These are phyloP conservation scores for Parasteatoda tepidariorum DNA, from an alignment of 1,140 invertebrate species.

Conservation along the genomic window DNA sequence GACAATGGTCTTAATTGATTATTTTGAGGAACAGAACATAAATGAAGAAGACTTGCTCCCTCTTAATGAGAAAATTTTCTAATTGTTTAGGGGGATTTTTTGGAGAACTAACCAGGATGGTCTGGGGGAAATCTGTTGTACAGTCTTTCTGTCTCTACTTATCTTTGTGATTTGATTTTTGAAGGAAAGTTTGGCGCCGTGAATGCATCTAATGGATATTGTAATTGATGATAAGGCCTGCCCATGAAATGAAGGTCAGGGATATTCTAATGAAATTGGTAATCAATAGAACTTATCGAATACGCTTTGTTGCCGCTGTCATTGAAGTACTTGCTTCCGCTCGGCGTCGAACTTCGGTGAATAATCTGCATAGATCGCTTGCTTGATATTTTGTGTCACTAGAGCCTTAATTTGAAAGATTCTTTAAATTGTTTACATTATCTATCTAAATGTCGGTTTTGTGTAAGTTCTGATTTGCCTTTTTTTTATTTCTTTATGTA, in stretches of 20 bases:
- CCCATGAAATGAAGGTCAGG: not conserved
- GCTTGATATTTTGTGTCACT: too few species aligned
- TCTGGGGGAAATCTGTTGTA: too few species aligned
- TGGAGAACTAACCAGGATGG: constrained; percentile 45
- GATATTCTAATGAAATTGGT: constrained; percentile 17
- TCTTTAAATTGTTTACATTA: too few species aligned
- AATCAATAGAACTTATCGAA: constrained; percentile 2
- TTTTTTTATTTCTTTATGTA: too few species aligned
- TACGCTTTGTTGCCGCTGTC: not conserved
- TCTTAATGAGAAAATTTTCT: constrained; percentile 54
- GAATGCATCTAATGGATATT: not conserved
- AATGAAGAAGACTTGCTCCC: constrained; percentile 26
- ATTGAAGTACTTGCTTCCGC: too few species aligned
- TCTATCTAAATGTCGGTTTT: too few species aligned
- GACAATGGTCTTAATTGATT: constrained; percentile 60
- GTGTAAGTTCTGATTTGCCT: too few species aligned
- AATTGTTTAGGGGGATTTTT: constrained; percentile 29
- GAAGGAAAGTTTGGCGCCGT: not conserved
- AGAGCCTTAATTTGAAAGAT: too few species aligned
- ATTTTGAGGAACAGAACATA: constrained; percentile 49
- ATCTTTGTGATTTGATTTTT: constrained; percentile 33
- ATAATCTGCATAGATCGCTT: too few species aligned
- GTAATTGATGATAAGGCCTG: not conserved
- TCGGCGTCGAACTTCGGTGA: too few species aligned
- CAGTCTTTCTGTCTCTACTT: not conserved